These are phyloP conservation scores for Drosophila varians DNA, from an alignment of 1,140 invertebrate genomes.

Conservation along the genomic window DNA sequence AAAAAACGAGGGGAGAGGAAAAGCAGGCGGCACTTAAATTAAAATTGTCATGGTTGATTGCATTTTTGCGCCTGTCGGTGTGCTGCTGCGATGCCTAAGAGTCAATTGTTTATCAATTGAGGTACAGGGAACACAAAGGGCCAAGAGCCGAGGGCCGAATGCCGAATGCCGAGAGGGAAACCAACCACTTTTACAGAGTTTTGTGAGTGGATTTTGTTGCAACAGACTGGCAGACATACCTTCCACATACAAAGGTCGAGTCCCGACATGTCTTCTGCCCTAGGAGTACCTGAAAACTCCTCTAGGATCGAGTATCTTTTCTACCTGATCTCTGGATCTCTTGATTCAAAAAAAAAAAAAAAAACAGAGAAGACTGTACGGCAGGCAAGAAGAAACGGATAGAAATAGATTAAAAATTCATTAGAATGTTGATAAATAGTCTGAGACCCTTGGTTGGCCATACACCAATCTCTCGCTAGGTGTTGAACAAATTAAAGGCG, in stretches of 20 bases:
- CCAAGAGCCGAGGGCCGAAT: constrained; percentile 1
- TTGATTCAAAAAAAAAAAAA: too few species aligned
- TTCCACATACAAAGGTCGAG: constrained; percentile 60
- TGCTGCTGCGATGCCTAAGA: constrained; percentile 39
- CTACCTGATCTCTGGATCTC: constrained; percentile 64
- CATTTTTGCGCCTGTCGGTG: constrained; percentile 43
- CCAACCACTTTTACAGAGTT: constrained; percentile 30
- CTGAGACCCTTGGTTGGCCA: constrained; percentile 26
- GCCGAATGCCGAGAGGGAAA: constrained; percentile 3
- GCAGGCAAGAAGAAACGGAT: constrained; percentile 12
- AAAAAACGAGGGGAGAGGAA: background rate
- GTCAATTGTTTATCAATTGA: constrained; percentile 80
- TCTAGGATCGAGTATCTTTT: constrained; percentile 16
- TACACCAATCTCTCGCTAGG: constrained; percentile 40
- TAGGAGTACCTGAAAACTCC: constrained; percentile 36
- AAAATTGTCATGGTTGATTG: constrained; percentile 69
- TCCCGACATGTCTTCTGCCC: constrained; percentile 40
- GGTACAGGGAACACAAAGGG: constrained; percentile 14
- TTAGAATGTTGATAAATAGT: constrained; percentile 75
- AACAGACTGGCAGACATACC: constrained; percentile 14
- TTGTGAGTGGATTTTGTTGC: constrained; percentile 53
- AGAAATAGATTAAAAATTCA: constrained; percentile 79
- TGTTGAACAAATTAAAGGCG: constrained; percentile 67
- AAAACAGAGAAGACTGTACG: constrained; percentile 39
- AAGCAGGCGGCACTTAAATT: constrained; percentile 40